These are phyloP conservation scores for Acrocephalus scirpaceus DNA, from an alignment of 2,797 vertebrate species.

Conservation along the genomic window DNA sequence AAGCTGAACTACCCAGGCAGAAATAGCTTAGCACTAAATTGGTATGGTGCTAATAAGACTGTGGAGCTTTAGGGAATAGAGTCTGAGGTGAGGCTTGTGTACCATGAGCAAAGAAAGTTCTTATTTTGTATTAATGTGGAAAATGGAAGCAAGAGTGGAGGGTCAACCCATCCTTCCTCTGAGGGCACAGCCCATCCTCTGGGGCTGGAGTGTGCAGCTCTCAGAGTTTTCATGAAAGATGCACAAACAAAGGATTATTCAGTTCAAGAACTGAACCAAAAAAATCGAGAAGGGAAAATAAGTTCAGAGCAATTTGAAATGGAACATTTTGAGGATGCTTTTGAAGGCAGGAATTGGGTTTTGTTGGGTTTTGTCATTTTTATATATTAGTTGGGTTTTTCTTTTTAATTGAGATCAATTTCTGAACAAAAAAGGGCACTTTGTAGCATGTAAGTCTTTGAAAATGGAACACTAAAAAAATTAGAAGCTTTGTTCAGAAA, in stretches of 20 bases:
- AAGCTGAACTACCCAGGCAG: background rate
- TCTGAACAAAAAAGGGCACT: slow-evolving; percentile 49
- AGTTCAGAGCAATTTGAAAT: slow-evolving; percentile 17
- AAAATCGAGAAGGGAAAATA: background rate
- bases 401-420: slow-evolving; percentile 41
- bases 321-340: background rate
- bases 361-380: background rate
- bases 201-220: background rate
- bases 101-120: background rate
- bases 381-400: slow-evolving; percentile 37
- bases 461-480: slow-evolving; percentile 24
- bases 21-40: background rate
- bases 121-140: background rate
- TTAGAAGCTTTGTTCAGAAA: slow-evolving; percentile 36
- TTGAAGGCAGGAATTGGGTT: background rate
- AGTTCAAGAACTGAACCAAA: background rate
- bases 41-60: background rate
- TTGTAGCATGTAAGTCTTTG: slow-evolving; percentile 26
- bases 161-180: background rate
- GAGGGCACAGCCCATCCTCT: background rate
- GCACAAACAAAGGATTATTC: slow-evolving; percentile 30
- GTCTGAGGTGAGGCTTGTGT: background rate
- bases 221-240: background rate
- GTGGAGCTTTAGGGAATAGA: background rate
- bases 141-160: background rate